Conservation (phyloP, 2,888 invertebrate genomes). For the Magallana nippona region DNA sequence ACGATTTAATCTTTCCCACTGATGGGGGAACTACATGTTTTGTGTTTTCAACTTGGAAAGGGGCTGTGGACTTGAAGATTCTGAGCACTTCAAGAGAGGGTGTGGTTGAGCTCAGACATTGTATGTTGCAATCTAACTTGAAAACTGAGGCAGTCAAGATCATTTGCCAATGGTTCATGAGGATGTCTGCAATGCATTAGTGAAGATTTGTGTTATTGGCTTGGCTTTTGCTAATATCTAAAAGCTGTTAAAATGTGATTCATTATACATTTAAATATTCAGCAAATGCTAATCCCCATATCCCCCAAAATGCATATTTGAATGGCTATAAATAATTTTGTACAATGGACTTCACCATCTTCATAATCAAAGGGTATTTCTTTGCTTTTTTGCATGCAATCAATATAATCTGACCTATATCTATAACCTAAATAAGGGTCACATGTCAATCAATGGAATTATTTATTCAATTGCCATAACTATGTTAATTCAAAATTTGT, state of each 20-base stretch:
- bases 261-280: constrained; percentile 12
- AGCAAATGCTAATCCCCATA: not conserved
- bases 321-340: no score
- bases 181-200: constrained; percentile 39
- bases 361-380: no score
- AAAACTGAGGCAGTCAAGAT: constrained; percentile 38
- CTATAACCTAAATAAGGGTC: no score
- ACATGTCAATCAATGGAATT: no score
- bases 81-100: constrained; percentile 36
- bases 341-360: no score
- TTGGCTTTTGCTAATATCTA: not conserved
- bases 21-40: constrained; percentile 9
- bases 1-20: not conserved
- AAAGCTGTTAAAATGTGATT: not conserved
- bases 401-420: no score
- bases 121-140: constrained; percentile 40
- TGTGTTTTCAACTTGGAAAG: constrained; percentile 23
- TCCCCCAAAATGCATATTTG: no score
- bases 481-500: no score
- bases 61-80: constrained; percentile 35
- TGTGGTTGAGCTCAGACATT: constrained; percentile 36
- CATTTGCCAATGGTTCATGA: constrained; percentile 28
- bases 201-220: constrained; percentile 37
- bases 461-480: no score
- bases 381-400: no score